Evolutionary conservation across 2,113 vertebrate species (phyloP).

Genomic region (Semicossyphus pulcher): DNA sequence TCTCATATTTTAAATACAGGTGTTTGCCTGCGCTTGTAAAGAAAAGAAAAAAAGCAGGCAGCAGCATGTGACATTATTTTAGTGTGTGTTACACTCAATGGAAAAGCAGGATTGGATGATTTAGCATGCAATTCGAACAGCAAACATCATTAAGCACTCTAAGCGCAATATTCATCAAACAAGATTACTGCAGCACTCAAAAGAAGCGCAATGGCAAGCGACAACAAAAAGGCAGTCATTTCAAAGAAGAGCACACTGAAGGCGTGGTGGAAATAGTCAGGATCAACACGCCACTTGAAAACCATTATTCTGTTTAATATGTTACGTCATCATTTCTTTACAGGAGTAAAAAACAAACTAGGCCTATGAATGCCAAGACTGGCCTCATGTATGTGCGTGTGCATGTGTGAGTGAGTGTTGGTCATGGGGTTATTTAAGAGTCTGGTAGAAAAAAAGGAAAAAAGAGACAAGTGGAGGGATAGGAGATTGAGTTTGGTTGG

Average conservation of each 20-base stretch:
- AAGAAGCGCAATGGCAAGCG: constrained; percentile 51
- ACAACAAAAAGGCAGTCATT: constrained; percentile 60
- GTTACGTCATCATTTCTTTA: constrained; percentile 52
- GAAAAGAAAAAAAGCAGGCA: background rate
- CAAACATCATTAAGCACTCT: constrained; percentile 76
- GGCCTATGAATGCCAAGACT: constrained; percentile 1
- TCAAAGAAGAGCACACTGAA: constrained; percentile 56
- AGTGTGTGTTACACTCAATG: constrained; percentile 36
- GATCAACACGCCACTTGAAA: constrained; percentile 65
- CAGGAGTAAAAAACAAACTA: constrained; percentile 37
- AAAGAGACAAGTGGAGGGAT: constrained; percentile 59
- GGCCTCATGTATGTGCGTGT: constrained; percentile 20
- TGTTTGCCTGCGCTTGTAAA: constrained; percentile 3
- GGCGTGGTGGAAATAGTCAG: constrained; percentile 44
- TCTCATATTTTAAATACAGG: constrained; percentile 1
- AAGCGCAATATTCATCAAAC: constrained; percentile 78
- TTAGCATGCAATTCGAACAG: constrained; percentile 75
- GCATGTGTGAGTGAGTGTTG: constrained; percentile 13
- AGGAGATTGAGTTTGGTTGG: constrained; percentile 51
- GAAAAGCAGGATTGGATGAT: constrained; percentile 54
- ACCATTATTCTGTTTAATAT: constrained; percentile 56
- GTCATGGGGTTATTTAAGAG: constrained; percentile 54
- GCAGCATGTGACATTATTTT: constrained; percentile 34
- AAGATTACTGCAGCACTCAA: constrained; percentile 71
- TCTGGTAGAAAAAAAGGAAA: constrained; percentile 51